Conservation (phyloP, 1,140 invertebrate species). For the Octopus sinensis region DNA sequence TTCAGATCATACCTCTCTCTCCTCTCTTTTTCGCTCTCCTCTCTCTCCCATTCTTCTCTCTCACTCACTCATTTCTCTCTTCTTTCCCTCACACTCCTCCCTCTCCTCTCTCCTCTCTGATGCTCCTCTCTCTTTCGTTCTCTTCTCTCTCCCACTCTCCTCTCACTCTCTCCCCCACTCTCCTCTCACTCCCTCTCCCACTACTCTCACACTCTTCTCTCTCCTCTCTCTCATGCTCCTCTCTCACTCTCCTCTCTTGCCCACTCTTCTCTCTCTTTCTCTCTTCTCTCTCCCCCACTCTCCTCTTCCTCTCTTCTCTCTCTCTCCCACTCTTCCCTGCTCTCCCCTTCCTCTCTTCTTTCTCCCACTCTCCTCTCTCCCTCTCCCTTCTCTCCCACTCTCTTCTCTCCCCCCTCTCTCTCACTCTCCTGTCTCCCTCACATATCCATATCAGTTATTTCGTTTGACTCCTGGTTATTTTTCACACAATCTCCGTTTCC, state of each 20-base stretch:
- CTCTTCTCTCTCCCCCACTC: neutral
- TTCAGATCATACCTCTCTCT: neutral
- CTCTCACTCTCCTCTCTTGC: slow-evolving; percentile 7
- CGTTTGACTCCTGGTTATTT: too few species aligned
- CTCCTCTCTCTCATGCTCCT: neutral
- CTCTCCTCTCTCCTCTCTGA: neutral
- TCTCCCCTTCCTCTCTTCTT: neutral
- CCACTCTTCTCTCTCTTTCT: neutral
- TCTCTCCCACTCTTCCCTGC: neutral
- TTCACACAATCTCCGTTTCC: too few species aligned
- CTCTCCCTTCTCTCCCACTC: neutral
- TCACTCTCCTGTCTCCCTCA: neutral
- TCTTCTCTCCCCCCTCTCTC: neutral
- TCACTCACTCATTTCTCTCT: slow-evolving; percentile 1
- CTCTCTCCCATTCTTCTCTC: neutral
- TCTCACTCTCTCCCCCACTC: neutral
- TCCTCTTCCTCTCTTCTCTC: neutral
- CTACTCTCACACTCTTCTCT: neutral
- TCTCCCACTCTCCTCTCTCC: neutral
- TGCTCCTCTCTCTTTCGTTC: neutral
- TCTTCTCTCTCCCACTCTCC: neutral
- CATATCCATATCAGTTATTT: too few species aligned
- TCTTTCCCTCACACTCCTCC: neutral
- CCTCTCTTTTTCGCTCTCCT: neutral
- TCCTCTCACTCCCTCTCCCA: neutral